Evolutionary conservation across 2,888 invertebrate species (phyloP).

Genomic region (Amblyjoppa fuscipennis): DNA sequence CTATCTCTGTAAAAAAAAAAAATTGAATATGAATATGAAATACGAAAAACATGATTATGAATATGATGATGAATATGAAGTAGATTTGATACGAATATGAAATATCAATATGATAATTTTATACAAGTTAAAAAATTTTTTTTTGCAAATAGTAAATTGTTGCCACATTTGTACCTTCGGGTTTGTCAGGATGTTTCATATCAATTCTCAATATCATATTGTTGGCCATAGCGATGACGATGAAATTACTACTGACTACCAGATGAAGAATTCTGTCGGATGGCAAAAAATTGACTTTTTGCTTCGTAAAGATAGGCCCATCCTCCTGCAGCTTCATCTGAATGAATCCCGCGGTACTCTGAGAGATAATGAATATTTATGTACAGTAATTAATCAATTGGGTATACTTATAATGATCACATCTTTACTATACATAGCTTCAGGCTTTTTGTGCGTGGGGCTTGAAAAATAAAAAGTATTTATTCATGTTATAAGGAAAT

Average conservation of each 20-base stretch:
- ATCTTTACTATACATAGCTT: no score
- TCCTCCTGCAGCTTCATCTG: slow-evolving; percentile 90
- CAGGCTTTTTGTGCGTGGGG: no score
- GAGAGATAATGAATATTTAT: slow-evolving; percentile 53
- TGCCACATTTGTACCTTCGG: slow-evolving; percentile 88
- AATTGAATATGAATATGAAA: neutral
- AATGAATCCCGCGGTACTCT: slow-evolving; percentile 87
- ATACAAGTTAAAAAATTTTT: no score
- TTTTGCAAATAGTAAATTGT: slow-evolving; percentile 8
- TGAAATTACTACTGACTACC: slow-evolving; percentile 92
- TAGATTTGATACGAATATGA: no score
- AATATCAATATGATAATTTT: neutral
- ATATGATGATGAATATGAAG: neutral
- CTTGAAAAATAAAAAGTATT: neutral
- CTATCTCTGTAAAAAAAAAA: slow-evolving; percentile 88
- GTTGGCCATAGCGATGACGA: slow-evolving; percentile 94
- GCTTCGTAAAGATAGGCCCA: slow-evolving; percentile 94
- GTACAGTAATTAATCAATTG: neutral
- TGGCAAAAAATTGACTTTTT: slow-evolving; percentile 93
- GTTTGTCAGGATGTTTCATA: slow-evolving; percentile 91
- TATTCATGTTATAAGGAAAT: no score
- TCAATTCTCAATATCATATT: slow-evolving; percentile 93
- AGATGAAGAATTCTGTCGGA: slow-evolving; percentile 93
- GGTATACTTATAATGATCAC: neutral
- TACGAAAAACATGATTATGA: slow-evolving; percentile 1